Base-by-base conservation (phyloP, 2,888 invertebrate species). In the Agonopterix alstromeriana region DNA sequence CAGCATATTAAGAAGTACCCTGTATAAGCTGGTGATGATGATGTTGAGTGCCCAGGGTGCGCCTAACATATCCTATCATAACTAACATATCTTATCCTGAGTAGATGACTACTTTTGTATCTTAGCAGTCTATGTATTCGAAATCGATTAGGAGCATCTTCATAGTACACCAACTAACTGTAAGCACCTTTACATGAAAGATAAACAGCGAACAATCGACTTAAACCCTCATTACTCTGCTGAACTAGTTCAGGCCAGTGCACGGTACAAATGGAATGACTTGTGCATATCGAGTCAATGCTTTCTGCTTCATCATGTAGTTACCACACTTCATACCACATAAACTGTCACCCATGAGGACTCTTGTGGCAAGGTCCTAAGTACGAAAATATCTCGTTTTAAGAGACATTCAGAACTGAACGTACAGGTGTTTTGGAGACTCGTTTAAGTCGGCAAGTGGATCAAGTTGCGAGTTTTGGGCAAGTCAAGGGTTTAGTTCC, bases 301-400 rank as follows among this genome's bases (percentile, higher is more conserved):
- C 60, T 68, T 80, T 71, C 65, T 54, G 71, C 53, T 61, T 60
- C 67, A 65, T 76, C 73, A 73, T 76, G 65, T 54, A 60, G 65
- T 61, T 58, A 58, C 53, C 60, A 68, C 27, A 27, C 27, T 27
- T 7, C 27, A 27, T 27, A 27, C 27, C 27, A 27, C 5, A 27
- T 7, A 27, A 27, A 27, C 27, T 27, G 27, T 27, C 27, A 5
- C 27, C 27, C 7, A 27, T 27, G 27, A 27, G 3, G 27, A 27
- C 27, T 27, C 27, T 27, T 5, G 27, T 27, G 27, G 5, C 27
- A 7, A 27, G 7, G 27, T 27, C 1, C 69, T 73, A 73, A 71
- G 73, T 76, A 70, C 69, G 53, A 49, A 56, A 53, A 60, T 61
- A 67, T 53, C 55, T 51, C 62, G 68, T 72, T 72, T 47, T 53